Evolutionary conservation across 2,888 invertebrate genomes (phyloP), one percentile per base, ranked within the genome.

Genomic region (Drepanosiphum platanoidis): DNA sequence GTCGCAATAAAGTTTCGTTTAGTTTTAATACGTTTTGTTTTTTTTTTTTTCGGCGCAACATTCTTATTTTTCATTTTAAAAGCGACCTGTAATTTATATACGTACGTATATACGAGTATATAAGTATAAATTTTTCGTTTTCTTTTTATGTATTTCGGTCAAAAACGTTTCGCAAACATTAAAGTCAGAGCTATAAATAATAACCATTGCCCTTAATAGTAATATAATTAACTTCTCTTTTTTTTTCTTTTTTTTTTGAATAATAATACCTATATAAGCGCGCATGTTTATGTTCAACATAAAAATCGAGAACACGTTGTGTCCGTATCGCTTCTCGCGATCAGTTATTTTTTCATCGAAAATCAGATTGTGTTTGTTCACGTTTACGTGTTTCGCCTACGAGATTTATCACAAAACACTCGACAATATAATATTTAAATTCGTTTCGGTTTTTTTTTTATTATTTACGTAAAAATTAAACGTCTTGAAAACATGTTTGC

Each of bases 1-100:
- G n/a, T 36, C 4, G 58, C 27, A 77, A 64, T 64, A 78, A 78
- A 78, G 64, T 78, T 64, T 64, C 30, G 42, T 78, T 78, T 64
- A 64, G 39, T 78, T 64, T 39, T 39, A 64, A 77, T 61, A 61
- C 15, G 46, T 30, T 5, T n/a, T n/a, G n/a, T n/a, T n/a, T 22
- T 58, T 58, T 46, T 42, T 74, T 52, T 34, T 34, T 3, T 5
- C 18, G 34, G 13, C 7, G 7, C 34, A 34, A 74, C n/a, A n/a
- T 34, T 52, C 15, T 58, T n/a, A 39, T 64, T 78, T 39, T 78
- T 78, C 39, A 64, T 64, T 78, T 64, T 78, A 27, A 30, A 30
- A 22, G 64, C 36, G 15, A 39, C 78, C 22, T 9, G 39, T 64
- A 39, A 64, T 39, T 64, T 64, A 64, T 64, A 46, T 22, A 58